Evolutionary conservation across 2,888 invertebrate species (phyloP).

Genomic region (Odontothrips loti): DNA sequence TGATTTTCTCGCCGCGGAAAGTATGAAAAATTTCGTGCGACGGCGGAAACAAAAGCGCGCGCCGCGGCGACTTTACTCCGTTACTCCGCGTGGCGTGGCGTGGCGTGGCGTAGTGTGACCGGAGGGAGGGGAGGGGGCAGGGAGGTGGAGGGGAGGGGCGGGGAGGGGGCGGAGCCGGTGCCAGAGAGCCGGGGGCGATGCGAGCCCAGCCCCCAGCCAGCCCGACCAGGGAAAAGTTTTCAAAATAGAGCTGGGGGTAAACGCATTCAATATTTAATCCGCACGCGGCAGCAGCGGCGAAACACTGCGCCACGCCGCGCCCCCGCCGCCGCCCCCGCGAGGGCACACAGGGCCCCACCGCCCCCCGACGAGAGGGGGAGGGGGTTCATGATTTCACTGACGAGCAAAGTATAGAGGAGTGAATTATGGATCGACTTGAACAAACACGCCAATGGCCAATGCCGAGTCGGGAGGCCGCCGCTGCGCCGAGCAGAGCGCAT

Average conservation of each 20-base stretch:
- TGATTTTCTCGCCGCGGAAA: too few species aligned
- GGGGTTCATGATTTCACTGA: conserved; percentile 22
- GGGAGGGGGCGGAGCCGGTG: not conserved
- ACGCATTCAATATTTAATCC: conserved; percentile 26
- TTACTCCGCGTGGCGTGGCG: not conserved
- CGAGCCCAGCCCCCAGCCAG: too few species aligned
- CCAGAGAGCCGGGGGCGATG: too few species aligned
- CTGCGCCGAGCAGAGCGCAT: too few species aligned
- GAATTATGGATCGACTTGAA: conserved; percentile 21
- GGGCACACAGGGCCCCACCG: not conserved
- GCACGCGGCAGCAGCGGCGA: conserved; percentile 2
- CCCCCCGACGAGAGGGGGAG: not conserved
- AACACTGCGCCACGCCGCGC: not conserved
- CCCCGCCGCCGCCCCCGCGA: not conserved
- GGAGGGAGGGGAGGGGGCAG: not conserved
- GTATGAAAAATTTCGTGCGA: not conserved
- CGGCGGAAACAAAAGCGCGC: not conserved
- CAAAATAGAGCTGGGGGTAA: conserved; percentile 26
- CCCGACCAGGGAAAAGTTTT: conserved; percentile 8
- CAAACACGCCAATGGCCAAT: not conserved
- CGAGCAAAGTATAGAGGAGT: conserved; percentile 26
- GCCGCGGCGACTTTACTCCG: not conserved
- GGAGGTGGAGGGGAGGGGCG: not conserved
- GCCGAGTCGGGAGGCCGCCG: not conserved
- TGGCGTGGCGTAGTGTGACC: not conserved